These are phyloP conservation scores for Byasa hedistus DNA, from an alignment of 2,888 invertebrate species.

Conservation along the genomic window DNA sequence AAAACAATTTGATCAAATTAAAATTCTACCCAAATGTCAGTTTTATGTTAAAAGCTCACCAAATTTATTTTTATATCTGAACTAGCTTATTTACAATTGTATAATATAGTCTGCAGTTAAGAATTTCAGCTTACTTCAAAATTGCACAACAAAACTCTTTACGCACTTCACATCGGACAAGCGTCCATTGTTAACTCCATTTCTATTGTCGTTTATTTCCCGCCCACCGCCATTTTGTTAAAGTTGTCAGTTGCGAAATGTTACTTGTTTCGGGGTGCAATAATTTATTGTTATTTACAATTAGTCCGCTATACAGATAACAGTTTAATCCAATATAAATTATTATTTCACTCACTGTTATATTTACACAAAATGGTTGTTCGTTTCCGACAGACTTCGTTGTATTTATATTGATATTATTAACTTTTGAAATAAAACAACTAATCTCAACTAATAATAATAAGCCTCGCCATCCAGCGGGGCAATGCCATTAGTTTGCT, in stretches of 20 bases:
- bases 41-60: neutral
- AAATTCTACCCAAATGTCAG: no score
- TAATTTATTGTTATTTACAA: constrained; percentile 2
- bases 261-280: constrained; percentile 8
- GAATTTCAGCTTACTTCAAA: neutral
- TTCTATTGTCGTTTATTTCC: constrained; percentile 33
- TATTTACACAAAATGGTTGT: neutral
- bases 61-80: neutral
- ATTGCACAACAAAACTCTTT: constrained; percentile 2
- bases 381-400: no score
- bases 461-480: no score
- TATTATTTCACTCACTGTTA: neutral
- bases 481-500: no score
- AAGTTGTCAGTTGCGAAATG: constrained; percentile 11
- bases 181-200: constrained; percentile 38
- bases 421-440: no score
- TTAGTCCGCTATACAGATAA: neutral
- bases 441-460: no score
- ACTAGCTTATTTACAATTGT: no score
- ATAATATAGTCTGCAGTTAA: neutral
- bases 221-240: constrained; percentile 24
- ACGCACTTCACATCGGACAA: constrained; percentile 2
- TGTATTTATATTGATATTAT: no score
- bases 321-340: neutral
- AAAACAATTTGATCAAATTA: no score